These are phyloP conservation scores for Ibycter americanus DNA, from an alignment of 2,797 vertebrate species.

Conservation along the genomic window DNA sequence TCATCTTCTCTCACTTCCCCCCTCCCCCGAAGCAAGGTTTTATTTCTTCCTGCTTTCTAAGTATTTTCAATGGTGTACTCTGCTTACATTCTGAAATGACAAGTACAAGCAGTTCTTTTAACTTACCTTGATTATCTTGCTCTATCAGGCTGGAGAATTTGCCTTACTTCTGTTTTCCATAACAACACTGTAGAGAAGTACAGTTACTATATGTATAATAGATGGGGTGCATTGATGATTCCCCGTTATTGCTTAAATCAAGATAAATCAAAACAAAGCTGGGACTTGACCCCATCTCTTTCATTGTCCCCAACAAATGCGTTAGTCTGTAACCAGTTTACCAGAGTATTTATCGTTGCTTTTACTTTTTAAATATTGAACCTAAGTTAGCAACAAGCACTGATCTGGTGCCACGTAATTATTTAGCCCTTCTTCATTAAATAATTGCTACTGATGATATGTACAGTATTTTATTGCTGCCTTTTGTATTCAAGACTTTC, in stretches of 20 bases:
- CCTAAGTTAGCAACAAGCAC: not conserved
- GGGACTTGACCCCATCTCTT: fast-evolving
- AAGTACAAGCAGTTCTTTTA: not conserved
- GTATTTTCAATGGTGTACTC: not conserved
- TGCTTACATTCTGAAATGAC: not conserved
- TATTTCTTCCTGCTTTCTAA: not conserved
- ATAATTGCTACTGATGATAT: not conserved
- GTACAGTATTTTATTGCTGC: not conserved
- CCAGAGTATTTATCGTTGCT: not conserved
- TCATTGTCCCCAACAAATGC: not conserved
- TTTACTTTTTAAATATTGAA: not conserved
- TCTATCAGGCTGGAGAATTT: not conserved
- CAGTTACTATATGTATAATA: not conserved
- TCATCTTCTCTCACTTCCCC: not conserved
- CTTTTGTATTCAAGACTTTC: not conserved
- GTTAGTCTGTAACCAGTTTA: not conserved
- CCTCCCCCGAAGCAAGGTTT: not conserved
- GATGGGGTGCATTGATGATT: not conserved
- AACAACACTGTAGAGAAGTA: not conserved
- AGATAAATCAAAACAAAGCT: not conserved
- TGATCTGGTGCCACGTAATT: not conserved
- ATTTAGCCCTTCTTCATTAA: not conserved
- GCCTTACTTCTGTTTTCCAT: not conserved
- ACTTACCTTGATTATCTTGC: not conserved
- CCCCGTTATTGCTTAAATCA: not conserved